These are phyloP conservation scores for Ranitomeya variabilis DNA, from an alignment of 2,113 vertebrate genomes.

Conservation along the genomic window DNA sequence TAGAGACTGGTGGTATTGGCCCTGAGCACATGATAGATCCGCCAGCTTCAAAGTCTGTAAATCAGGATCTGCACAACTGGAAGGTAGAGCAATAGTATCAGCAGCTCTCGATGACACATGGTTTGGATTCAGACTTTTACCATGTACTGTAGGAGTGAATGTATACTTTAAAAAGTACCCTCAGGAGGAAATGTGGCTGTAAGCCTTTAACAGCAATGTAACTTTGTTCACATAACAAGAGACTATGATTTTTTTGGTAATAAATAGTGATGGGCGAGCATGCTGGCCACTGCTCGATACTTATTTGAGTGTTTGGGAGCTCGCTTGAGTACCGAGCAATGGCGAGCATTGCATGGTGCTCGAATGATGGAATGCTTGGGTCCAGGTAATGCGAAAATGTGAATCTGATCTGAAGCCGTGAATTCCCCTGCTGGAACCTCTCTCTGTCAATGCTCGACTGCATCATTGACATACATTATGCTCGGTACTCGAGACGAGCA, in stretches of 20 bases:
- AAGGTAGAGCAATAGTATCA: conserved; percentile 25
- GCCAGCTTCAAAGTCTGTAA: conserved; percentile 38
- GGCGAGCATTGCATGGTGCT: no score
- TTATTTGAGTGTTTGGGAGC: no score
- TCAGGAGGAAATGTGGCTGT: neutral
- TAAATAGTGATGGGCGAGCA: neutral
- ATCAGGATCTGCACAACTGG: conserved; percentile 32
- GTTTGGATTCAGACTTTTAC: neutral
- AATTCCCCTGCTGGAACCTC: no score
- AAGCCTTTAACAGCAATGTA: neutral
- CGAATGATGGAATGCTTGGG: no score
- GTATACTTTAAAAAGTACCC: neutral
- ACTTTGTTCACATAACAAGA: neutral
- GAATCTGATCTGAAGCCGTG: no score
- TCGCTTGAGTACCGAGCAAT: no score
- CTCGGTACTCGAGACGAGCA: no score
- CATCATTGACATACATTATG: no score
- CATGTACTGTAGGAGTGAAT: conserved; percentile 7
- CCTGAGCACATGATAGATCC: conserved; percentile 35
- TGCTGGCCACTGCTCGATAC: neutral
- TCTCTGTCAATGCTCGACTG: no score
- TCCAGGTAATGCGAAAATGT: no score
- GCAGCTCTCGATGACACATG: conserved; percentile 21
- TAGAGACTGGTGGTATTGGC: conserved; percentile 49
- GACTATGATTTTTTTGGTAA: neutral